Evolutionary conservation across 1,140 invertebrate genomes (phyloP), one percentile per base, ranked within the genome.

Genomic region (Drosophila kurseongensis): DNA sequence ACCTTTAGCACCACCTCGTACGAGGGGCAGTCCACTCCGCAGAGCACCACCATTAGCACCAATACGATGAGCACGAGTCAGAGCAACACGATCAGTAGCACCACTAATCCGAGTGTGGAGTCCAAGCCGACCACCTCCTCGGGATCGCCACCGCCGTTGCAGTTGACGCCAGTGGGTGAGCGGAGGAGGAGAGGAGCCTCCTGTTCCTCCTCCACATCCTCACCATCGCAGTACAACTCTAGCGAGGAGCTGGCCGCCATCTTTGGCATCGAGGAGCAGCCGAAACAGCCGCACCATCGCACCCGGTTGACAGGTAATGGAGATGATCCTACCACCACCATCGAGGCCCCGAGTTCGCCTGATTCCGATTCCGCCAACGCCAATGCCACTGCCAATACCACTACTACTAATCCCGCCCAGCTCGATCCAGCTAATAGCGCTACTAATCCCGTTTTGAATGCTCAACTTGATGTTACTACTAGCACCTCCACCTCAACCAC

Each of bases 221-320:
- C 84, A 42, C 82, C 91, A 16, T 94, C 94, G 51, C 94, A 94
- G 86, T 94, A 94, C 82, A 94, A 94, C 79, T 94, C 94, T 6
- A 94, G 94, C 69, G 94, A 94, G 81, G 94, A 94, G 79, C 90
- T 94, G 59, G 94, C 94, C 6, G 94, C 94, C 62, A 94, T 94
- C 60, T 94, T 94, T 88, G 91, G 91, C 73, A 92, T 92, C 13
- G 91, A 86, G 42, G 88, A 92, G 71, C 75, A 76, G 44, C 62
- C 81, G 5, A 76, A 74, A 35, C 72, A 45, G 18, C 55, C 40
- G 41, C 55, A 69, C 14, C 63, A 50, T 6, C 50, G 50, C 77
- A 66, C 29, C 29, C 29, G 44, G 45, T 60, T 51, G 36, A 40
- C 86, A 90, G 88, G 88, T 91, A 91, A 90, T 67, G 85, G 78